These are phyloP conservation scores for Coracopsis vasa DNA, from an alignment of 2,113 vertebrate genomes.

Conservation along the genomic window DNA sequence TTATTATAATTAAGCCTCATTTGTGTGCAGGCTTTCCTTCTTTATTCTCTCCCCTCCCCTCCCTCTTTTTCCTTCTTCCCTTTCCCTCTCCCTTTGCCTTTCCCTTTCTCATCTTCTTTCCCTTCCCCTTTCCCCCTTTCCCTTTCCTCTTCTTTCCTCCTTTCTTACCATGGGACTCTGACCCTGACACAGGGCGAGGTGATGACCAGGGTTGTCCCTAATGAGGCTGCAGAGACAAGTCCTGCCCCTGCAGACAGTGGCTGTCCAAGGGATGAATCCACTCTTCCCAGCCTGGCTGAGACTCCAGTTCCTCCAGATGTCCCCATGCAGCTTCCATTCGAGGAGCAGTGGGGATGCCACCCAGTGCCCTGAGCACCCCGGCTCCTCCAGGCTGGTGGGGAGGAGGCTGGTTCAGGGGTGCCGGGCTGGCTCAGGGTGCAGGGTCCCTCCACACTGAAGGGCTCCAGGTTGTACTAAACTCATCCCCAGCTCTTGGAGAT, in stretches of 20 bases:
- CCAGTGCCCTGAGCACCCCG: fast-evolving
- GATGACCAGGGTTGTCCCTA: background rate
- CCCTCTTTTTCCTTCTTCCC: too few species aligned
- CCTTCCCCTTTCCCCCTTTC: too few species aligned
- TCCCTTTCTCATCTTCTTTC: too few species aligned
- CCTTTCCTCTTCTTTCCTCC: background rate
- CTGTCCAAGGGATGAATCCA: background rate
- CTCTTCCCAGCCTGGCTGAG: background rate
- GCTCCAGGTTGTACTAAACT: background rate
- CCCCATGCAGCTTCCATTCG: fast-evolving
- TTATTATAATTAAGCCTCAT: constrained; percentile 50
- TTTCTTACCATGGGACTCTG: background rate
- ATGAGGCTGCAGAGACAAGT: too few species aligned
- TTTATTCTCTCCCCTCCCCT: background rate
- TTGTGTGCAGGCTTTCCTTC: background rate
- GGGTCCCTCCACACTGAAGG: background rate
- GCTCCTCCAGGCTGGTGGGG: background rate
- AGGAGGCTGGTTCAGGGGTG: background rate
- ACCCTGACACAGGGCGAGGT: background rate
- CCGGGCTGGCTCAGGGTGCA: background rate
- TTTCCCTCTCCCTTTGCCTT: too few species aligned
- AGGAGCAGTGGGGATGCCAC: background rate
- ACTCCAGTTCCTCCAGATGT: background rate
- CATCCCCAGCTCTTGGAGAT: background rate
- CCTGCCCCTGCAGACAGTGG: background rate